Conservation (phyloP, 2,797 vertebrate species). For the Columba guinea region DNA sequence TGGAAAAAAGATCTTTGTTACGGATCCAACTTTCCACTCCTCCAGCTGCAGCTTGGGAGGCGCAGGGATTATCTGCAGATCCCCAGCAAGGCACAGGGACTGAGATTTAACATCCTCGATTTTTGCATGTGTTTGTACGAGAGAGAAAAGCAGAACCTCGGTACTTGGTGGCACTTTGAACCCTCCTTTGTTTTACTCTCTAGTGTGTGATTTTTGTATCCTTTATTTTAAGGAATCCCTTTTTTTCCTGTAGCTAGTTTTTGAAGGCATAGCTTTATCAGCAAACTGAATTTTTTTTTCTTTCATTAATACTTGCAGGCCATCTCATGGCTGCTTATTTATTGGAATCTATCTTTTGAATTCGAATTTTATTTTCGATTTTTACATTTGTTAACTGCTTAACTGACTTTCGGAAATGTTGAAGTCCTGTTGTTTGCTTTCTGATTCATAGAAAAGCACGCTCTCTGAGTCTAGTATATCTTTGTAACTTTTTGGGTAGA, state of each 20-base stretch:
- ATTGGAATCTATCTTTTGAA: not conserved
- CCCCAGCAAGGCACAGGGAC: not conserved
- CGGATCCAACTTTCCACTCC: conserved; percentile 44
- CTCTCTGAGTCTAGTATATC: not conserved
- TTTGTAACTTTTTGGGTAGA: not conserved
- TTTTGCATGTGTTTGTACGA: not conserved
- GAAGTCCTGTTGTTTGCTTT: not conserved
- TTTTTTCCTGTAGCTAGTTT: not conserved
- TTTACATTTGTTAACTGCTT: not conserved
- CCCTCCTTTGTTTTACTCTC: not conserved
- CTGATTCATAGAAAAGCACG: rapidly evolving
- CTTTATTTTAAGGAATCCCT: rapidly evolving
- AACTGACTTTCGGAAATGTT: not conserved
- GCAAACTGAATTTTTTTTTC: not conserved
- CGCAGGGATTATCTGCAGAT: not conserved
- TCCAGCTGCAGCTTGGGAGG: not conserved
- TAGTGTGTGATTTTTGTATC: rapidly evolving
- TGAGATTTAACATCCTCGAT: not conserved
- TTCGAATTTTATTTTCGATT: not conserved
- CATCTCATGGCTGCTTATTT: not conserved
- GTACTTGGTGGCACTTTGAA: not conserved
- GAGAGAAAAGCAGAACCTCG: not conserved
- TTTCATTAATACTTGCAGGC: not conserved
- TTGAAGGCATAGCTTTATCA: not conserved
- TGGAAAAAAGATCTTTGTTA: conserved; percentile 46